Percentiles rank a stretch among this genome's conserved stretches.
Evolutionary conservation across 2,888 invertebrate species (phyloP).

Genomic region (Cantharis nigra): DNA sequence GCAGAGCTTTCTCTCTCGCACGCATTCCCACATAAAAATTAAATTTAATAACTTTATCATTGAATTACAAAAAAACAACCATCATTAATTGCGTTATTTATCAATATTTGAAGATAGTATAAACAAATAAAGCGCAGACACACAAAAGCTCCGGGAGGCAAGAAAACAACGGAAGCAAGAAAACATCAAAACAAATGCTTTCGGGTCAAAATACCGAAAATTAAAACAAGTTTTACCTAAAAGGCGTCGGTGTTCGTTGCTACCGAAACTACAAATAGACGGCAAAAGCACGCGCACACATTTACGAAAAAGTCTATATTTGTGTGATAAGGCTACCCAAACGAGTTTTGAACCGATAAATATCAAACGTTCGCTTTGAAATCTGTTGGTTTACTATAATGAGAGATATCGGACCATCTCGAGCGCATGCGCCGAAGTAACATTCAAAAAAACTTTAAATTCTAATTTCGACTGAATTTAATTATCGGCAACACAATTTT

Average conservation of each 20-base stretch:
- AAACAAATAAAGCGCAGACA: not conserved
- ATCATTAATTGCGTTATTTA: not conserved
- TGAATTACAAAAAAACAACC: not conserved
- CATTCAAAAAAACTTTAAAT: not conserved
- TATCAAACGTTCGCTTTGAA: not conserved
- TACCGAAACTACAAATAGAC: not conserved
- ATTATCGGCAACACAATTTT: not conserved
- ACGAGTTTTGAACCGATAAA: not conserved
- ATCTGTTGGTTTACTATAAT: not conserved
- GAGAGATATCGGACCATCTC: not conserved
- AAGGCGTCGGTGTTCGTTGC: slow-evolving; percentile 5
- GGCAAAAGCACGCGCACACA: not conserved
- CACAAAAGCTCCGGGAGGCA: not conserved
- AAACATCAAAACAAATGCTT: not conserved
- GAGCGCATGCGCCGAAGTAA: not conserved
- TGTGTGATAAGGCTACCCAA: not conserved
- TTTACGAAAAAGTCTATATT: slow-evolving; percentile 7
- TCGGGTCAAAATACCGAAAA: not conserved
- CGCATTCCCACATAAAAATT: not conserved
- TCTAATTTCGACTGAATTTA: not conserved
- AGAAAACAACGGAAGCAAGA: not conserved
- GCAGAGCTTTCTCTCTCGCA: not conserved
- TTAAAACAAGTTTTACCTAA: not conserved
- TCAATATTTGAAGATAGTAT: not conserved
- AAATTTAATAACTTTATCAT: not conserved